These are phyloP conservation scores for Achlya flavicornis DNA, from an alignment of 2,888 invertebrate genomes.

Conservation along the genomic window DNA sequence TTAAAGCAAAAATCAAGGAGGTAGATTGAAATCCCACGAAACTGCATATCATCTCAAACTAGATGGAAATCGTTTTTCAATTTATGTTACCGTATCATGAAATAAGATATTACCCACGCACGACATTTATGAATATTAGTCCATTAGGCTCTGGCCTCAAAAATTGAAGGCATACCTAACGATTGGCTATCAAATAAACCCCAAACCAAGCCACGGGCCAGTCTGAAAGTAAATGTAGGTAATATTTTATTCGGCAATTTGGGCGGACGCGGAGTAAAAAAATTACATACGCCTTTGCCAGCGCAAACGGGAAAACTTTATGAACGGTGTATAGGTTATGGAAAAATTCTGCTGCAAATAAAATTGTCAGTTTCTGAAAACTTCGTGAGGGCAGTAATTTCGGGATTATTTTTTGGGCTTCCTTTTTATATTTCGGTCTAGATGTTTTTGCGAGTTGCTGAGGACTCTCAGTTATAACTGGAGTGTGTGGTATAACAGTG, in stretches of 20 bases:
- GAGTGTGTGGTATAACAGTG: not conserved
- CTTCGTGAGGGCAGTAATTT: conserved; percentile 36
- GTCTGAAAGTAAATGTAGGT: conserved; percentile 25
- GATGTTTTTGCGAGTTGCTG: conserved; percentile 2
- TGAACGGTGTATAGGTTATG: conserved; percentile 52
- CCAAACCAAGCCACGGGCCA: not conserved
- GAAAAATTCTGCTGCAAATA: conserved; percentile 42
- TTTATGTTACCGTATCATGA: conserved; percentile 11
- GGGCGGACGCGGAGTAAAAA: conserved; percentile 41
- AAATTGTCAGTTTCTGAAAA: conserved; percentile 44
- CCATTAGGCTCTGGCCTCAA: conserved; percentile 23
- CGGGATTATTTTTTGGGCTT: conserved; percentile 34
- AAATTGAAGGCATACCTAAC: conserved; percentile 23
- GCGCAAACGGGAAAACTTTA: conserved; percentile 54
- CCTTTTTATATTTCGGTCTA: conserved; percentile 19
- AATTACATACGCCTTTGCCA: conserved; percentile 53
- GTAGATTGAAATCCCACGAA: not conserved
- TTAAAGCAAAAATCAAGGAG: too few relatives aligned
- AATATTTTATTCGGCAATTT: conserved; percentile 13
- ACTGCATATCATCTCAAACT: not conserved
- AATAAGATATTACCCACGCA: conserved; percentile 23
- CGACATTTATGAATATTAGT: conserved; percentile 32
- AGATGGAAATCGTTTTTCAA: not conserved
- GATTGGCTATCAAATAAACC: conserved; percentile 17
- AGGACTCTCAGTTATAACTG: not conserved